phyloP scores from a whole-genome alignment of 2,113 vertebrate genomes.

The Suricata suricatta region DNA sequence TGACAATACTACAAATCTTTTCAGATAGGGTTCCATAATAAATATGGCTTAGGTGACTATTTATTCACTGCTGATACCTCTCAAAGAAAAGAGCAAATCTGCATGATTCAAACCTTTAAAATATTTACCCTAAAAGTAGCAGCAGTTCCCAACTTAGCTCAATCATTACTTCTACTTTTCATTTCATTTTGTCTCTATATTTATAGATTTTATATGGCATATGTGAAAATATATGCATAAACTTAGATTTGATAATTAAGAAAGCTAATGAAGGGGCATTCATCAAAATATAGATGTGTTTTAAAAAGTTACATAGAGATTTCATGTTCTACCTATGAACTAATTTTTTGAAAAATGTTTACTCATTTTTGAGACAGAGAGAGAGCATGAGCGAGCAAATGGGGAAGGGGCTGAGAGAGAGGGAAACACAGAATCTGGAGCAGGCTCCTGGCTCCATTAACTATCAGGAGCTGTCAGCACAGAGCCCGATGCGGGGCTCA shows the following conservation, averaged over 20 bases:
- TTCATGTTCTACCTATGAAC: neutral
- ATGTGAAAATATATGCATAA: neutral
- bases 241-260: neutral
- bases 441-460: too few relatives aligned
- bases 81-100: neutral
- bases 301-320: neutral
- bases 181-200: neutral
- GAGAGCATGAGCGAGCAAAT: too few relatives aligned
- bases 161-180: neutral
- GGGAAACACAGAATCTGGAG: too few relatives aligned
- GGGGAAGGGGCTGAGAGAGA: too few relatives aligned
- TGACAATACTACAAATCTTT: constrained; percentile 13
- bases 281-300: neutral
- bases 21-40: neutral
- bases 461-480: too few relatives aligned
- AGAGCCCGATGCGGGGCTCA: too few relatives aligned
- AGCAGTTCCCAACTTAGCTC: neutral
- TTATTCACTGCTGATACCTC: neutral
- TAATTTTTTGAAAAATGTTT: neutral
- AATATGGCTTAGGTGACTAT: neutral
- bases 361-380: too few relatives aligned
- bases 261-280: neutral
- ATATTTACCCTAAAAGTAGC: neutral
- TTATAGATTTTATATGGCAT: neutral
- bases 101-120: neutral